Evolutionary conservation across 2,113 vertebrate species (phyloP), one percentile per base, ranked within the genome.

Genomic region (Perca flavescens): DNA sequence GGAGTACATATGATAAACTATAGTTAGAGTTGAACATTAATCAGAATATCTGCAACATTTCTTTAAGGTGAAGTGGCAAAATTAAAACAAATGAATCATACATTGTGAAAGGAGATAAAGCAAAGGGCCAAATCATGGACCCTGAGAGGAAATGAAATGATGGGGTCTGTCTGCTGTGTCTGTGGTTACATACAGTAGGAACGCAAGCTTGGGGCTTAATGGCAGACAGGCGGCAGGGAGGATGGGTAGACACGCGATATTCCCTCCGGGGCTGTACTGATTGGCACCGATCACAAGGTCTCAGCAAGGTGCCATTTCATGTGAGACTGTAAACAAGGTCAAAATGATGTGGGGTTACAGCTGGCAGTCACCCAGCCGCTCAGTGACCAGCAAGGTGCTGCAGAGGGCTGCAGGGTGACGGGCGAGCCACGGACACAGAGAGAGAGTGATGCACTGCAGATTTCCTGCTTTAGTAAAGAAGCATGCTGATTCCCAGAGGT

Each of bases 261-360:
- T 83, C 73, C 86, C 90, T 79, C 49, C 12, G 88, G 84, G 82
- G 22, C 15, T 78, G 79, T 60, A 75, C 90, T 82, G 92, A 89
- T 86, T 89, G 85, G 74, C 87, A 89, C 71, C 77, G 85, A 91
- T 90, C 87, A 91, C 87, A 90, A 91, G 87, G 91, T 90, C 92
- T 90, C 74, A 79, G 79, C 82, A 89, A 91, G 89, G 88, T 91
- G 86, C 84, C 77, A 90, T 87, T 88, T 85, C 77, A 86, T 82
- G 85, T 66, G 76, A 86, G 74, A 80, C 53, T 79, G 85, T 86
- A 94, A 93, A 93, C 91, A 94, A 94, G 94, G 94, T 95, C 93
- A 95, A 79, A 89, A 63, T 69, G 83, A 87, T 86, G 90, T 79
- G 40, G 73, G 80, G 83, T 85, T 68, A 86, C 88, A 92, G 90